phyloP scores from a whole-genome alignment of 2,888 invertebrate species.

The Xestobium rufovillosum region DNA sequence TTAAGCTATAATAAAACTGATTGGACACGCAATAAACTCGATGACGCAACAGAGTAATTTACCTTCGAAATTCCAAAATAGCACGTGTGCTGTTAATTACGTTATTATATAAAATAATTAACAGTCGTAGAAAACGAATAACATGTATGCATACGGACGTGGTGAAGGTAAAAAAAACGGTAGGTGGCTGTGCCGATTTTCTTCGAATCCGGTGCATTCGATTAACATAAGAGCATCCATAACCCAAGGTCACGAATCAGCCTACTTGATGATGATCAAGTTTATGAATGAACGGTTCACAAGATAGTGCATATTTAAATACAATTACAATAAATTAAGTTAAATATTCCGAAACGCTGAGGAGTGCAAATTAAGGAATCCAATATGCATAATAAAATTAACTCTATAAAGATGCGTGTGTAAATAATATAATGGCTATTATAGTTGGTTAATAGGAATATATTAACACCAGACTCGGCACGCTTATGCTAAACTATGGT shows the following conservation, averaged over 20 bases:
- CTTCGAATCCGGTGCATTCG: too few species aligned
- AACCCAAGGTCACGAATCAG: constrained; percentile 14
- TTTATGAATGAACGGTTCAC: constrained; percentile 32
- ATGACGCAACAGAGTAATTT: too few species aligned
- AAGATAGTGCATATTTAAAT: constrained; percentile 30
- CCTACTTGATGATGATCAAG: constrained; percentile 24
- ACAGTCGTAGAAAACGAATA: too few species aligned
- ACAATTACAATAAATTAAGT: constrained; percentile 30
- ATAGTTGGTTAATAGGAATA: constrained; percentile 33
- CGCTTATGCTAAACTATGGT: constrained; percentile 37
- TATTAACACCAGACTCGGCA: constrained; percentile 30
- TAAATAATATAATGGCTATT: constrained; percentile 27
- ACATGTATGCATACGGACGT: too few species aligned
- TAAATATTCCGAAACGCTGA: constrained; percentile 1
- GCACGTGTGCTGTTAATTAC: too few species aligned
- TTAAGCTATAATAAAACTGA: too few species aligned
- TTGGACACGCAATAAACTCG: too few species aligned
- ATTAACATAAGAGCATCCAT: constrained; percentile 1
- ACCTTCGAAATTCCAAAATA: too few species aligned
- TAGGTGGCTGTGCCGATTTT: too few species aligned
- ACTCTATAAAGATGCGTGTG: constrained; percentile 20
- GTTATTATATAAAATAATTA: too few species aligned
- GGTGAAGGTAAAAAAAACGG: too few species aligned
- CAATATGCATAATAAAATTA: constrained; percentile 23
- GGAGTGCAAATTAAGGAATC: constrained; percentile 18